Base-by-base conservation (phyloP, 2,113 vertebrate species). In the Elgaria multicarinata region DNA sequence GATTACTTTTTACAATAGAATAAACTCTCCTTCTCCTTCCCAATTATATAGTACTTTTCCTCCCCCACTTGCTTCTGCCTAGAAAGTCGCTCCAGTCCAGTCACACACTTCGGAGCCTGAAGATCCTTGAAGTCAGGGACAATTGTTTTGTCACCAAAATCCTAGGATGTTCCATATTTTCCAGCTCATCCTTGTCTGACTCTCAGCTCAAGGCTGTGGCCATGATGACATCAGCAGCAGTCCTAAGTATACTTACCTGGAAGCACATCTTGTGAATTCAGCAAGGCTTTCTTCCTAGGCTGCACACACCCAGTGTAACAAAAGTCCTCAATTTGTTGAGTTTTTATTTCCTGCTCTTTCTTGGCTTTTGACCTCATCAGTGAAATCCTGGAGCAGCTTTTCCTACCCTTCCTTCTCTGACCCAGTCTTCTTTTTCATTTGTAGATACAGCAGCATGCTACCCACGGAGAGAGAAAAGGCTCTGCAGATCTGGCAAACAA, bases 381-480 rank as follows among this genome's bases (percentile, higher is more conserved):
- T 93, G 76, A 8, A 78, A 84, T 93, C 89, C 86, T 69, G 69
- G 92, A 95, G 90, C 20, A 91, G 87, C 88, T 91, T 89, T 33
- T 58, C 66, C 31, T 44, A 50, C 2, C 6, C 22, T 62, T 91
- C 87, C 3, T 50, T 74, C 39, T 14, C 90, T 94, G 74, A 96
- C 39, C n/a, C 13, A 79, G 64, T 20, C 8, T 83, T 89, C 64
- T 83, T 67, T 91, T 75, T 39, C 91, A 72, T 84, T 77, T 26
- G 10, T 96, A 99, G 98, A 94, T 98, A 98, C 93, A 99, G 98
- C 14, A 94, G 98, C 86, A 94, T 99, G 96, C 89, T 71, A 2
- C 92, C 87, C 0, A 6, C 87, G 1, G 94, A 97, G 85, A 98
- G 98, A 96, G 84, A 96, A 39, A 92, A 95, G 82, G 96, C 97